Conservation (phyloP, 37 sponge, comb jelly and placozoan species). For the Ephydatia muelleri region DNA sequence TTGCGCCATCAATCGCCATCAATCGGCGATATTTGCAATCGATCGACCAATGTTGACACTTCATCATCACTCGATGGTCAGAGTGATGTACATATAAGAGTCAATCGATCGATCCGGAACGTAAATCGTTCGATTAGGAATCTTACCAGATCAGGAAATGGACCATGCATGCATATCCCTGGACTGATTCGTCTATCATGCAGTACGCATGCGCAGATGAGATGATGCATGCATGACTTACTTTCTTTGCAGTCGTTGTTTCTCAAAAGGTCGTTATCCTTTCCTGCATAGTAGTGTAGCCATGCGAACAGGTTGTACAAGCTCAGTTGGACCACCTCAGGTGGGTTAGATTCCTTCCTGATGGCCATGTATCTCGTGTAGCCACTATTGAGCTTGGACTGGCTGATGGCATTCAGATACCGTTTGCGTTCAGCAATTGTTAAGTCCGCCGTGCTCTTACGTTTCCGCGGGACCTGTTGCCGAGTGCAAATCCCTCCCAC, state of each 20-base stretch:
- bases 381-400: slow-evolving; percentile 16
- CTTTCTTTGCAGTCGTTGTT: neutral
- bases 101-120: too few relatives aligned
- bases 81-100: too few relatives aligned
- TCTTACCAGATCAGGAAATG: too few relatives aligned
- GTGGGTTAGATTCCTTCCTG: slow-evolving; percentile 33
- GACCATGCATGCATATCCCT: too few relatives aligned
- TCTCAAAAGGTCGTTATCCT: slow-evolving; percentile 9
- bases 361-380: slow-evolving; percentile 45
- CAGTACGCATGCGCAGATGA: too few relatives aligned
- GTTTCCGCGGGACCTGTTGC: slow-evolving; percentile 28
- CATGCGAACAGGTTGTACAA: slow-evolving; percentile 52
- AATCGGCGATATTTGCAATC: too few relatives aligned
- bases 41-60: too few relatives aligned
- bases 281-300: slow-evolving; percentile 64
- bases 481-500: slow-evolving; percentile 33
- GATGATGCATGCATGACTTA: neutral
- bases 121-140: too few relatives aligned
- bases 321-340: slow-evolving; percentile 14
- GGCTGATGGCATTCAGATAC: slow-evolving; percentile 21
- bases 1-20: too few relatives aligned
- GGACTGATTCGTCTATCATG: too few relatives aligned
- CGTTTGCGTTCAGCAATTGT: slow-evolving; percentile 36
- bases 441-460: slow-evolving; percentile 17
- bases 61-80: too few relatives aligned